Conservation (phyloP, 2,113 vertebrate genomes). For the Eptesicus fuscus region DNA sequence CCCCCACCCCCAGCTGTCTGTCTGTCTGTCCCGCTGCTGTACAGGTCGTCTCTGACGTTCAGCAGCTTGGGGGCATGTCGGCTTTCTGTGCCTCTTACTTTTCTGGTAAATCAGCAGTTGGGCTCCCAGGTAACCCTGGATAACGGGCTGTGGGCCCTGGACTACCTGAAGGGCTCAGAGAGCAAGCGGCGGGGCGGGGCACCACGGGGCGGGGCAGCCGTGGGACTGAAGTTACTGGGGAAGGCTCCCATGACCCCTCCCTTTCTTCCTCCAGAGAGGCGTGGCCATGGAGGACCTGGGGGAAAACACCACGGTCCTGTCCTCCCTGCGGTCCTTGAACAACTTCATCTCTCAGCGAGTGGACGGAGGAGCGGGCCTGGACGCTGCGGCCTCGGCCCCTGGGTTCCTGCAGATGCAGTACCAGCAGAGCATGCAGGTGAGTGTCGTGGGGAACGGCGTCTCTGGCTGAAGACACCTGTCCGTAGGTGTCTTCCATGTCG, state of each 20-base stretch:
- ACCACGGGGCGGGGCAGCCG: not conserved
- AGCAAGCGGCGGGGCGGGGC: fast-evolving
- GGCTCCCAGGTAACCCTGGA: not conserved
- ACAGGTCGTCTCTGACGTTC: not conserved
- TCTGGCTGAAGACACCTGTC: fast-evolving
- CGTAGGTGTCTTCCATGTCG: fast-evolving
- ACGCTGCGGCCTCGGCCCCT: not conserved
- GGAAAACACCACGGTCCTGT: slow-evolving; percentile 92
- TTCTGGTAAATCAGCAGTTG: not conserved
- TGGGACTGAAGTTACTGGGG: fast-evolving
- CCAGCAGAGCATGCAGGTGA: slow-evolving; percentile 92
- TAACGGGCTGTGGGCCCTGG: not conserved
- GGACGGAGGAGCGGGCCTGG: slow-evolving; percentile 74
- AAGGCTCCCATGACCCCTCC: not conserved
- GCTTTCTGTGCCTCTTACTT: not conserved
- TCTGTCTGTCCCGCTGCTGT: not conserved
- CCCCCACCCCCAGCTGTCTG: not conserved
- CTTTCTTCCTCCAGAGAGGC: not conserved
- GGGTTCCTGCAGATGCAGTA: slow-evolving; percentile 87
- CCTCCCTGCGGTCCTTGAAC: slow-evolving; percentile 92
- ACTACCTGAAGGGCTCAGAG: too few species aligned
- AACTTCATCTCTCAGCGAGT: slow-evolving; percentile 86
- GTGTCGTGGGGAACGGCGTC: fast-evolving
- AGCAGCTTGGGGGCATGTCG: not conserved
- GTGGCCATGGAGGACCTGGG: slow-evolving; percentile 85